Evolutionary conservation across 2,888 invertebrate species (phyloP).

Genomic region (Sminthurides aquaticus): DNA sequence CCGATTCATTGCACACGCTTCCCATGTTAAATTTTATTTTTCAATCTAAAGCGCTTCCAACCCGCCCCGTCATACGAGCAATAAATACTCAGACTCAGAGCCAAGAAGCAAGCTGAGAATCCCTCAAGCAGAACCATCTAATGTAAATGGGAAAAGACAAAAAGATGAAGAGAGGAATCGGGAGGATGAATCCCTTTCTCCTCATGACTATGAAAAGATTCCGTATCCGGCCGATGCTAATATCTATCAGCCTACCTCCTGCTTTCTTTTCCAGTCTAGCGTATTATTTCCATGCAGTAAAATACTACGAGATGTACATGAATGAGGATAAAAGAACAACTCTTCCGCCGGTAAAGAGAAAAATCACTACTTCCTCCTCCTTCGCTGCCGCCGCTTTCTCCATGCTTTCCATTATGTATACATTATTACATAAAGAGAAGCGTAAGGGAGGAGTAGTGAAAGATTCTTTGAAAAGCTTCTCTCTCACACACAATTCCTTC

Average conservation of each 20-base stretch:
- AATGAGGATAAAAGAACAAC: not conserved
- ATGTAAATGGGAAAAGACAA: not conserved
- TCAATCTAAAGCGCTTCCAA: too few relatives aligned
- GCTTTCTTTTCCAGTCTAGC: not conserved
- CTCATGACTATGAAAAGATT: too few relatives aligned
- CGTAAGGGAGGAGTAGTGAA: not conserved
- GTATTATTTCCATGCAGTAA: not conserved
- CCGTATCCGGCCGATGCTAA: too few relatives aligned
- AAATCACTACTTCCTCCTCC: not conserved
- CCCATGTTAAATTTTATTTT: not conserved
- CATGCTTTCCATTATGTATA: not conserved
- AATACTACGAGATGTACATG: not conserved
- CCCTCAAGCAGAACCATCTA: not conserved
- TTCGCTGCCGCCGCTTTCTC: not conserved
- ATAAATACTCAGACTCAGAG: not conserved
- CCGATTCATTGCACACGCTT: not conserved
- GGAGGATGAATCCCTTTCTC: too few relatives aligned
- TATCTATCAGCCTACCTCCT: not conserved
- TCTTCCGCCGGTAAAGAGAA: too few relatives aligned
- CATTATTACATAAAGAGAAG: not conserved
- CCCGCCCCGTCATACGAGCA: not conserved
- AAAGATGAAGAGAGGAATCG: not conserved
- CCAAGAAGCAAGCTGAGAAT: not conserved
- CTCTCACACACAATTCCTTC: slow-evolving; percentile 4
- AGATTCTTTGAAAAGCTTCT: not conserved